A percentile compares a stretch with the other conserved stretches of the same genome.
Evolutionary conservation across 2,888 invertebrate species (phyloP).

Genomic region (Unio pictorum): DNA sequence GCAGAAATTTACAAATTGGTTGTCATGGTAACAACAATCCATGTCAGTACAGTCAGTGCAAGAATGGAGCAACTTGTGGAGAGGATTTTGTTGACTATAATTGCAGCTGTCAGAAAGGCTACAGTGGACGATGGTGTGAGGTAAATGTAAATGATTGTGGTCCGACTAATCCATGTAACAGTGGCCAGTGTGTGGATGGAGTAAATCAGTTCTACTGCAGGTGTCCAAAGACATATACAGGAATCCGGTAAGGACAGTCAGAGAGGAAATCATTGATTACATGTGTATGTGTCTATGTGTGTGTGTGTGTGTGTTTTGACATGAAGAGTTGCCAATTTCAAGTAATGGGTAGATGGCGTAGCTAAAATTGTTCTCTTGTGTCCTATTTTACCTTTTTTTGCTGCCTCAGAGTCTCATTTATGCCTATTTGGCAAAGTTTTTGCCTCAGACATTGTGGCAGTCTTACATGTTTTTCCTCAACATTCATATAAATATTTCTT

Average conservation of each 20-base stretch:
- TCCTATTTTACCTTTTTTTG: no score
- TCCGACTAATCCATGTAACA: constrained; percentile 76
- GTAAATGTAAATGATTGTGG: constrained; percentile 85
- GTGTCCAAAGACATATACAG: constrained; percentile 57
- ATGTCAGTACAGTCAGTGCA: constrained; percentile 73
- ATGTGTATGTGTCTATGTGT: no score
- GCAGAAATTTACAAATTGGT: constrained; percentile 11
- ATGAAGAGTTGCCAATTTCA: no score
- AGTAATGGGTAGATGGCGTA: no score
- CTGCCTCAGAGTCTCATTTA: no score
- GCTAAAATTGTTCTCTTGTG: no score
- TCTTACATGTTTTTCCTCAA: no score
- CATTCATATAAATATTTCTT: no score
- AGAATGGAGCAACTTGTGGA: constrained; percentile 77
- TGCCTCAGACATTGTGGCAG: no score
- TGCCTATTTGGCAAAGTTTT: no score
- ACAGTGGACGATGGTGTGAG: constrained; percentile 56
- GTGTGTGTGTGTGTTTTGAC: no score
- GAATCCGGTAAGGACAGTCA: constrained; percentile 44
- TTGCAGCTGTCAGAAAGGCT: constrained; percentile 62
- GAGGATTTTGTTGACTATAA: constrained; percentile 57
- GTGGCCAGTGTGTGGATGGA: constrained; percentile 56
- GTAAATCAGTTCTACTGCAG: constrained; percentile 45
- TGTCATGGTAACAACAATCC: constrained; percentile 19
- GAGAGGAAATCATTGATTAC: neutral